These are phyloP conservation scores for Clytia hemisphaerica DNA, from an alignment of 30 jellyfish, hydroid and myxozoan species.

Conservation along the genomic window DNA sequence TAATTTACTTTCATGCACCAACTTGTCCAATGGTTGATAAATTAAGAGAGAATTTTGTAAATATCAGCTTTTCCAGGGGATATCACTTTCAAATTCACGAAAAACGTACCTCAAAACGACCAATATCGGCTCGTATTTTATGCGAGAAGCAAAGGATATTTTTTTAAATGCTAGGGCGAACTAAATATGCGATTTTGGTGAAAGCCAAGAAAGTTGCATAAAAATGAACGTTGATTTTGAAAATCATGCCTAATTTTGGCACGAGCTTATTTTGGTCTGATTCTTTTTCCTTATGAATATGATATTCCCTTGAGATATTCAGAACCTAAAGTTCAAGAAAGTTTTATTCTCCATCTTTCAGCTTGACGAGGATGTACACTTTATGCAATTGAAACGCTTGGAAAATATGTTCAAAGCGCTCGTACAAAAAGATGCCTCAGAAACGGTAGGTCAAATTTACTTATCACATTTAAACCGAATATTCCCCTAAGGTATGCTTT, in stretches of 20 bases:
- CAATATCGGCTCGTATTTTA: too few relatives aligned
- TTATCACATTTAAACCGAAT: too few relatives aligned
- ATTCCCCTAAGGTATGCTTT: too few relatives aligned
- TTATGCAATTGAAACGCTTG: constrained; percentile 30
- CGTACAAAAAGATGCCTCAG: constrained; percentile 12
- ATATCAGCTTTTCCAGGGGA: too few relatives aligned
- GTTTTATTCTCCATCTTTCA: neutral
- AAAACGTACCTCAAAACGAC: too few relatives aligned
- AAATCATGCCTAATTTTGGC: neutral
- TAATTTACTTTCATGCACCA: too few relatives aligned
- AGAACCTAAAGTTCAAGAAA: neutral
- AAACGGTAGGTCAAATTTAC: constrained; percentile 45
- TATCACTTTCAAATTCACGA: too few relatives aligned
- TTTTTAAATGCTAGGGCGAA: too few relatives aligned
- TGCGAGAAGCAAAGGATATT: too few relatives aligned
- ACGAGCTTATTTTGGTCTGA: neutral
- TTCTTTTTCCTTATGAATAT: neutral
- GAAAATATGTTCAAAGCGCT: constrained; percentile 38
- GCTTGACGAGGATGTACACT: constrained; percentile 52
- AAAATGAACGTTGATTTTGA: neutral
- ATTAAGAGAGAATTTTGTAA: too few relatives aligned
- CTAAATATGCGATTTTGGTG: neutral
- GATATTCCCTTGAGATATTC: neutral
- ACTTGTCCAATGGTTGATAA: too few relatives aligned
- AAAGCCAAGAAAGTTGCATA: neutral